Base-by-base conservation (phyloP, 92 coral and sea anemone genomes). In the Muricea muricata region DNA sequence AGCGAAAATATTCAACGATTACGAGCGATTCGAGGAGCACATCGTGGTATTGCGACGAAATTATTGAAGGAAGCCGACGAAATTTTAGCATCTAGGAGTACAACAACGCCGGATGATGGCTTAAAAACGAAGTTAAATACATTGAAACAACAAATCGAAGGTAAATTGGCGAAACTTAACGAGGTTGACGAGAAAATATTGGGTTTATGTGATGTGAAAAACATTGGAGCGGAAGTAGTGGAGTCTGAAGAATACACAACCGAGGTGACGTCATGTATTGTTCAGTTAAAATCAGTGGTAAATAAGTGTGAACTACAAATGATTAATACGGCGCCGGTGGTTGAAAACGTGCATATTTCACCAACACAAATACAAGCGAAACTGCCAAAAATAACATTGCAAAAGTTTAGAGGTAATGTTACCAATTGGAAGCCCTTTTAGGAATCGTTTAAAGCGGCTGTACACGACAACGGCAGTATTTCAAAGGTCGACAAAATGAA, bases 81-180 rank as follows among this genome's bases (percentile, higher is more conserved):
- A 6, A 10, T 65, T 65, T 65, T 65, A 25, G 73, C 26, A 65
- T 65, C 37, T 65, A 65, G 18, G 73, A 65, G 37, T 30, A 11
- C 40, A 30, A 34, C 73, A 34, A 65, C 34, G 10, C 37, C n/a
- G 29, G 4, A 30, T 5, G 34, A 26, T 25, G 40, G 30, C 23
- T 65, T 65, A n/a, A 65, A 65, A 65, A 65, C 73, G 73, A 65
- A 65, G 45, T 30, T 65, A 18, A 65, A 25, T 65, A 65, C 39
- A 65, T 30, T 65, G 40, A 65, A 30, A 25, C 73, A 65, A 17
- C 73, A 65, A 65, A 65, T 65, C 34, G 17, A 25, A n/a, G 2
- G 71, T 63, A 63, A 63, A 25, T 18, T 63, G 15, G 71, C 71
- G 17, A 63, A 63, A n/a, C 24, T 63, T 11, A 63, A 25, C 32